These are phyloP conservation scores for Philereme transversata DNA, from an alignment of 2,888 invertebrate species.

Conservation along the genomic window DNA sequence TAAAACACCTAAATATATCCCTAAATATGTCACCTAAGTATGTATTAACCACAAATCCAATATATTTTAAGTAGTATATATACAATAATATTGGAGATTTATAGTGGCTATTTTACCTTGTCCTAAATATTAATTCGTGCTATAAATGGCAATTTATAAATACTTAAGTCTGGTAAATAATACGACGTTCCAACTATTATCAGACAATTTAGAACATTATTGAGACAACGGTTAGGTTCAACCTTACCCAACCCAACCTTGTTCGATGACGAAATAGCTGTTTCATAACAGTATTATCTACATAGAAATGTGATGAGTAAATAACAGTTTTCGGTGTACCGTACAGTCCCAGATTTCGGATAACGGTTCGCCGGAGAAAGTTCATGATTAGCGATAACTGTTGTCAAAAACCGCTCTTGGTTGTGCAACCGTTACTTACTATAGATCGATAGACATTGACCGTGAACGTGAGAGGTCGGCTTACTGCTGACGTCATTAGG, in stretches of 20 bases:
- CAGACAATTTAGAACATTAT: constrained; percentile 12
- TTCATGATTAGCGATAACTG: constrained; percentile 78
- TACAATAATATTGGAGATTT: too few relatives aligned
- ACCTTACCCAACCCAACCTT: constrained; percentile 53
- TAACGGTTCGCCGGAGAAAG: constrained; percentile 74
- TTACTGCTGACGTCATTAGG: constrained; percentile 18
- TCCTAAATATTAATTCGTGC: too few relatives aligned
- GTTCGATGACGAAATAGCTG: constrained; percentile 70
- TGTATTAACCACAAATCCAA: too few relatives aligned
- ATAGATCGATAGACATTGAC: constrained; percentile 44
- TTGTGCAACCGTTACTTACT: constrained; percentile 57
- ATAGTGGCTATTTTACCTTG: too few relatives aligned
- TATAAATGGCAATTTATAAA: too few relatives aligned
- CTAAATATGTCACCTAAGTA: too few relatives aligned
- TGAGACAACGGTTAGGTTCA: constrained; percentile 20
- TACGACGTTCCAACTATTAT: constrained; percentile 7
- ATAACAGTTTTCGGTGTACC: constrained; percentile 73
- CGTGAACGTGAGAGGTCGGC: constrained; percentile 31
- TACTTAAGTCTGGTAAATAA: too few relatives aligned
- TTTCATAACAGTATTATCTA: constrained; percentile 79
- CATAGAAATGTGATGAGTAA: constrained; percentile 71
- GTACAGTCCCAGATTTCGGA: constrained; percentile 77
- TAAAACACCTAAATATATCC: too few relatives aligned
- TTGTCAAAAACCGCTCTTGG: constrained; percentile 60
- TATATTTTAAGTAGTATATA: too few relatives aligned